These are phyloP conservation scores for Caenorhabditis plicata DNA, from an alignment of 2,888 invertebrate genomes.

Conservation along the genomic window DNA sequence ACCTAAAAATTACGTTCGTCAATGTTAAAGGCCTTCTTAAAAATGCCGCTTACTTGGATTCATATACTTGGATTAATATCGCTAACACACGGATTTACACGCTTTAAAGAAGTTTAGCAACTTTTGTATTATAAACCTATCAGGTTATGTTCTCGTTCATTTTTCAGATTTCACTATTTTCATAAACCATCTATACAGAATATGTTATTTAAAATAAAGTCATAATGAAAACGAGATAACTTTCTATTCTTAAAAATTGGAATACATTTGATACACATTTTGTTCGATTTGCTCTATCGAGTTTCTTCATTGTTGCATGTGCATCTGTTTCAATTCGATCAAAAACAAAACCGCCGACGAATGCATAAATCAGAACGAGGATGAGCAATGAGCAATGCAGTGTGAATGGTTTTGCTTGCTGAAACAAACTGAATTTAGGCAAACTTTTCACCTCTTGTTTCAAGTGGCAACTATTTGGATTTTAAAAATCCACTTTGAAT, in stretches of 20 bases:
- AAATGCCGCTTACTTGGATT: too few relatives aligned
- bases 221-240: not conserved
- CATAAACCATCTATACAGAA: too few relatives aligned
- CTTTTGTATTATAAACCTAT: too few relatives aligned
- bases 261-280: constrained; percentile 49
- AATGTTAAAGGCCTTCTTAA: too few relatives aligned
- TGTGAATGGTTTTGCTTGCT: constrained; percentile 63
- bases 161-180: too few relatives aligned
- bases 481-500: not conserved
- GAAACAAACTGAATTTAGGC: constrained; percentile 20
- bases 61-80: too few relatives aligned
- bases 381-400: constrained; percentile 57
- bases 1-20: too few relatives aligned
- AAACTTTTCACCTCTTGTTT: not conserved
- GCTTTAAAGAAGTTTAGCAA: too few relatives aligned
- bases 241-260: not conserved
- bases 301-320: constrained; percentile 32
- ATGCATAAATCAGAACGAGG: constrained; percentile 57
- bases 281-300: constrained; percentile 36
- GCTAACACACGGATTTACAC: too few relatives aligned
- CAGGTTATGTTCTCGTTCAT: too few relatives aligned
- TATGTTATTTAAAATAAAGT: not conserved
- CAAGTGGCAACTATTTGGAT: not conserved
- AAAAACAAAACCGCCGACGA: constrained; percentile 61
- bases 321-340: constrained; percentile 57